These are phyloP conservation scores for Ranitomeya imitator DNA, from an alignment of 2,113 vertebrate genomes.

Conservation along the genomic window DNA sequence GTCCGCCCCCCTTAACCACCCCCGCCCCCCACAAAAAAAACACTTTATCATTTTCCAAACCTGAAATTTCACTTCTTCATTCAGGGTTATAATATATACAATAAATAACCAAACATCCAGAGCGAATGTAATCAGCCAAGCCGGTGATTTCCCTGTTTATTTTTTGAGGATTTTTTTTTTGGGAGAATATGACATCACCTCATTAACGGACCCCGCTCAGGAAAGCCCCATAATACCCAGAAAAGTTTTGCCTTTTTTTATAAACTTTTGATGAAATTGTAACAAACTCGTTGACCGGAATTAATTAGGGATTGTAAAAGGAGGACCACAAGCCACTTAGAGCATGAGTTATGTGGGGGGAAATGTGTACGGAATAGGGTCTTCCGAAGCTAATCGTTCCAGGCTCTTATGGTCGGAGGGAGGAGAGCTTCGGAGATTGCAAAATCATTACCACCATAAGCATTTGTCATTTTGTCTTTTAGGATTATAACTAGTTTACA, in stretches of 20 bases:
- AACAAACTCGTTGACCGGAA: conserved; percentile 21
- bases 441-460: conserved; percentile 5
- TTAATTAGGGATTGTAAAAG: conserved; percentile 30
- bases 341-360: conserved; percentile 6
- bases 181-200: conserved; percentile 28
- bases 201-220: conserved; percentile 29
- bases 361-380: background rate
- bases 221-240: background rate
- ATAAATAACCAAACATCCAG: conserved; percentile 28
- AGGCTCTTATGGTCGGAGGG: background rate
- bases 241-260: background rate
- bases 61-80: conserved; percentile 10
- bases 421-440: background rate
- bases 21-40: background rate
- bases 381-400: conserved; percentile 24
- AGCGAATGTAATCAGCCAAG: conserved; percentile 40
- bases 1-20: background rate
- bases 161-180: conserved; percentile 29
- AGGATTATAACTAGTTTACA: too few relatives aligned
- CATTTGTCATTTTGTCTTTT: conserved; percentile 1
- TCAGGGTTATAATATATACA: conserved; percentile 45
- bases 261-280: conserved; percentile 46
- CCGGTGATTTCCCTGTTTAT: conserved; percentile 3
- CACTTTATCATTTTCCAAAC: conserved; percentile 55
- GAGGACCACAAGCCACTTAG: conserved; percentile 16